Conservation (phyloP, 2,113 vertebrate genomes). For the Centropristis striata region DNA sequence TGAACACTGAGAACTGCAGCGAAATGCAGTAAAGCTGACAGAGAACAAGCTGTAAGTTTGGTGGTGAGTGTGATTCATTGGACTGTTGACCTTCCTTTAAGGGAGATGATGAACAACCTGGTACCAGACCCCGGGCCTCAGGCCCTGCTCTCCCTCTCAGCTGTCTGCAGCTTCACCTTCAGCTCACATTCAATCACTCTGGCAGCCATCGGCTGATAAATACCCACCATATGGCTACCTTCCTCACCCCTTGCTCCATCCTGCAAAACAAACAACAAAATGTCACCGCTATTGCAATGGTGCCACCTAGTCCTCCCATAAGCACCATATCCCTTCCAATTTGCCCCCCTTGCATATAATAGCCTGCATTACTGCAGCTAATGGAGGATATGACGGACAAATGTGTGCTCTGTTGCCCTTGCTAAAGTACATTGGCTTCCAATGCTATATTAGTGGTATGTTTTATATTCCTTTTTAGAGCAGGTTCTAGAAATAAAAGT, state of each 20-base stretch:
- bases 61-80: constrained; percentile 80
- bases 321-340: constrained; percentile 47
- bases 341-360: constrained; percentile 49
- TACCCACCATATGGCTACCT: constrained; percentile 80
- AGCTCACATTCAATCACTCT: constrained; percentile 84
- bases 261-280: constrained; percentile 77
- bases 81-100: constrained; percentile 82
- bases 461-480: constrained; percentile 21
- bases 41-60: constrained; percentile 80
- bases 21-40: constrained; percentile 77
- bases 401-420: constrained; percentile 53
- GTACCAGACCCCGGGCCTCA: constrained; percentile 70
- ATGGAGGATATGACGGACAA: constrained; percentile 62
- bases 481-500: constrained; percentile 40
- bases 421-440: constrained; percentile 39
- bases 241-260: constrained; percentile 73
- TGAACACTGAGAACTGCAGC: constrained; percentile 57
- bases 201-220: constrained; percentile 77
- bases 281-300: constrained; percentile 55
- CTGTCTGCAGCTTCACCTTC: constrained; percentile 81
- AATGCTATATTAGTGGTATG: constrained; percentile 24
- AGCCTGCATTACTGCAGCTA: constrained; percentile 62
- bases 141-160: constrained; percentile 67
- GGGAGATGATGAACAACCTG: constrained; percentile 81
- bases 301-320: constrained; percentile 52